These are phyloP conservation scores for Rhinichthys osculus DNA, from an alignment of 2,797 vertebrate species.

Conservation along the genomic window DNA sequence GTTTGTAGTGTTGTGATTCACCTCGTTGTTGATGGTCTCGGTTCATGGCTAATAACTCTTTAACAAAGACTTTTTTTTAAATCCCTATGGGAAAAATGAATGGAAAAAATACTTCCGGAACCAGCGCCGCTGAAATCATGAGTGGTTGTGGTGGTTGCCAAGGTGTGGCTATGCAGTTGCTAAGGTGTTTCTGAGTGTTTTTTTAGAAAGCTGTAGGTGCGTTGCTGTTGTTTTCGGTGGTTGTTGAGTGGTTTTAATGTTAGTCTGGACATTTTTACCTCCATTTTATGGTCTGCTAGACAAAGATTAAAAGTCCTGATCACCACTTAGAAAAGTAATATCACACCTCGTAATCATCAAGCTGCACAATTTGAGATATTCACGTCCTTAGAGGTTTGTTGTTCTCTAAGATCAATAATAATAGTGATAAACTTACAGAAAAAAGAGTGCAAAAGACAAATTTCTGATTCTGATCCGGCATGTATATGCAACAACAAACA, in stretches of 20 bases:
- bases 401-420: neutral
- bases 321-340: neutral
- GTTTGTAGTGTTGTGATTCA: neutral
- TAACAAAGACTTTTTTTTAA: neutral
- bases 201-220: neutral
- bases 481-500: conserved; percentile 14
- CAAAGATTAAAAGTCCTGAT: neutral
- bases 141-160: neutral
- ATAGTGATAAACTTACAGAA: neutral
- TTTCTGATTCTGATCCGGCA: neutral
- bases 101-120: neutral
- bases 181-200: neutral
- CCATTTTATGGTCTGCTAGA: neutral
- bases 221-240: neutral
- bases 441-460: neutral
- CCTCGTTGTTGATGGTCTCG: neutral
- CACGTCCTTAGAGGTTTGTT: neutral
- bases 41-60: neutral
- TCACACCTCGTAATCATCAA: too few relatives aligned
- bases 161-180: neutral
- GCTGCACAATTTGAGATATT: neutral
- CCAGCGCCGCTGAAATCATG: neutral
- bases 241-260: neutral
- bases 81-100: neutral
- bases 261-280: neutral